These are phyloP conservation scores for Pollenia labialis DNA, from an alignment of 2,888 invertebrate species.

Conservation along the genomic window DNA sequence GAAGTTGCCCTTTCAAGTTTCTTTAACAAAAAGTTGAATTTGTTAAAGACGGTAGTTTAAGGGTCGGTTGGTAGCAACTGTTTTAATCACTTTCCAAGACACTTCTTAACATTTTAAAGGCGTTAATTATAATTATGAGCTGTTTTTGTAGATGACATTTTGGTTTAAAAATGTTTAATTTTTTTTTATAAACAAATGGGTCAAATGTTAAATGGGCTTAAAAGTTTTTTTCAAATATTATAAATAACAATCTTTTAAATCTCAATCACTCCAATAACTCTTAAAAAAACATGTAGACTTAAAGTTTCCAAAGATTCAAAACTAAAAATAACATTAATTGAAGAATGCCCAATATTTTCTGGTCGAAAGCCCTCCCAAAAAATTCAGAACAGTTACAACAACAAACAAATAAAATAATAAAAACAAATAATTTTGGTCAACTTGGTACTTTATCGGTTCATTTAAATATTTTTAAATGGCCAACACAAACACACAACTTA, in stretches of 20 bases:
- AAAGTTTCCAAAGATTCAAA: neutral
- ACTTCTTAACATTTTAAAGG: conserved; percentile 33
- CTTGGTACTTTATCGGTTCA: conserved; percentile 35
- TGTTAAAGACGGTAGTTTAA: conserved; percentile 65
- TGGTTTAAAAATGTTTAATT: conserved; percentile 53
- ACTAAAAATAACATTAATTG: neutral
- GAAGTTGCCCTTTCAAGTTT: conserved; percentile 34
- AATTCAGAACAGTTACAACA: no score
- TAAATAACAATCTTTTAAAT: neutral
- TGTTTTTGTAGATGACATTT: conserved; percentile 70
- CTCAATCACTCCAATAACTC: no score
- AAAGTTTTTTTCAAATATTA: no score
- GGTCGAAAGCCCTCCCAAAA: neutral
- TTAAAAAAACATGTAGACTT: neutral
- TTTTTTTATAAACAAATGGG: neutral
- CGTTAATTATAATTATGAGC: conserved; percentile 47
- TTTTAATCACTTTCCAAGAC: conserved; percentile 46
- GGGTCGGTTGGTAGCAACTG: conserved; percentile 4
- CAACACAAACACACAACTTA: conserved; percentile 11
- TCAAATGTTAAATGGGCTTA: conserved; percentile 10
- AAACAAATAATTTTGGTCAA: conserved; percentile 59
- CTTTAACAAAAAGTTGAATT: conserved; percentile 44
- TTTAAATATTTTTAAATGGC: conserved; percentile 37
- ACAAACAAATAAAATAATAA: neutral
- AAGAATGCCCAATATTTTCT: neutral